These are phyloP conservation scores for Haemorhous mexicanus DNA, from an alignment of 2,113 vertebrate genomes.

Conservation along the genomic window DNA sequence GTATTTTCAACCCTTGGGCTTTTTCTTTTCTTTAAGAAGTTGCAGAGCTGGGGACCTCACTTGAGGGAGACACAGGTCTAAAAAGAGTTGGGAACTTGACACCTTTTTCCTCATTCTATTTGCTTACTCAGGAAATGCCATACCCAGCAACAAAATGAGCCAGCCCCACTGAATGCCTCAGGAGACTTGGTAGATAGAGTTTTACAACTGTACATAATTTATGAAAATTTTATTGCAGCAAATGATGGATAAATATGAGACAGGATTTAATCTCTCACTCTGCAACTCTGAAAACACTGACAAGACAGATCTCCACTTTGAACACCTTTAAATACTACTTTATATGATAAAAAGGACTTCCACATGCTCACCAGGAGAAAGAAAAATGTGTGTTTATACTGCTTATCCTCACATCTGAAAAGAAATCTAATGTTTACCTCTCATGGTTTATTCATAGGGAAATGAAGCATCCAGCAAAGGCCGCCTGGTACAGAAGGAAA, in stretches of 20 bases:
- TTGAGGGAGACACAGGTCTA: not conserved
- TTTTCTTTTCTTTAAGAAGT: not conserved
- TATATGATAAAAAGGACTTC: conserved; percentile 14
- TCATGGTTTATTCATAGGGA: conserved; percentile 78
- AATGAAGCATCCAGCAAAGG: conserved; percentile 70
- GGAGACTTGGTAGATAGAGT: not conserved
- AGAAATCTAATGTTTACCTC: conserved; percentile 49
- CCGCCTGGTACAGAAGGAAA: conserved; percentile 74
- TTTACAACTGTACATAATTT: conserved; percentile 6
- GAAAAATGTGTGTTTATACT: conserved; percentile 25
- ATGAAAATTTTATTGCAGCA: conserved; percentile 14
- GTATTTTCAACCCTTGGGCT: not conserved
- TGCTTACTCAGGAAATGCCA: not conserved
- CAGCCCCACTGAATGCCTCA: not conserved
- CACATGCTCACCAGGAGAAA: not conserved
- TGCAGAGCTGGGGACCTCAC: not conserved
- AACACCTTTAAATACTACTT: conserved; percentile 13
- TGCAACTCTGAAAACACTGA: not conserved
- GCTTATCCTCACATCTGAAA: not conserved
- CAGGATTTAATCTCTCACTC: conserved; percentile 15
- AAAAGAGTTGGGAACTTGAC: not conserved
- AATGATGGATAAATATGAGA: not conserved
- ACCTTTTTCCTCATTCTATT: not conserved
- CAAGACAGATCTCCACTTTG: not conserved
- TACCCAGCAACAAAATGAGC: not conserved